Conservation (phyloP, 2,113 vertebrate species). For the Podiceps cristatus region DNA sequence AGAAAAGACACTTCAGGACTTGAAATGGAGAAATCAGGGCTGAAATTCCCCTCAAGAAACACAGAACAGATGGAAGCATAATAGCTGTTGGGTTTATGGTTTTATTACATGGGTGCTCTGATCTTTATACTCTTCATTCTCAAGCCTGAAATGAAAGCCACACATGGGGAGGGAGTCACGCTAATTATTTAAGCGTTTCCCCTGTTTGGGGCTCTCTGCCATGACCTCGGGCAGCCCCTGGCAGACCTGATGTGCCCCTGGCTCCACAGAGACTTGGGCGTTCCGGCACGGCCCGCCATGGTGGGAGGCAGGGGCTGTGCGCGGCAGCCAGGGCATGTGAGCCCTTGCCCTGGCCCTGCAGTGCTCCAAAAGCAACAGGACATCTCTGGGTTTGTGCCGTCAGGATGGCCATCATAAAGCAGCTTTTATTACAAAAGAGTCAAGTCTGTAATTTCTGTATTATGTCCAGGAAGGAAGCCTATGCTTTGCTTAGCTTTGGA, state of each 20-base stretch:
- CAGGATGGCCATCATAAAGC: too few species aligned
- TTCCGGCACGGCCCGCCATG: background rate
- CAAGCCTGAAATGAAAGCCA: background rate
- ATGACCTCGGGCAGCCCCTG: too few species aligned
- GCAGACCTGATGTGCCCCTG: background rate
- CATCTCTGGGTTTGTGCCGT: background rate
- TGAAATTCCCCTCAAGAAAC: background rate
- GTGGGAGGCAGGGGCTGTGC: background rate
- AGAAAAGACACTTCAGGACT: background rate
- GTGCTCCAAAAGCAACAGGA: background rate
- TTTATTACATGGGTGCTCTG: background rate
- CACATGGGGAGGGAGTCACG: rapidly evolving
- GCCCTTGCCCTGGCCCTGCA: background rate
- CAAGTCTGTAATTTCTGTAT: background rate
- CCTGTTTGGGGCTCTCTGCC: too few species aligned
- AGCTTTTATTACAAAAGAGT: background rate
- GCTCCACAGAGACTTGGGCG: rapidly evolving
- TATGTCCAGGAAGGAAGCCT: background rate
- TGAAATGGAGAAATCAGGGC: background rate
- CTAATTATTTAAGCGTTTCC: background rate
- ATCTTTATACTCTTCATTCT: background rate
- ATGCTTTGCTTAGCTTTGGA: background rate
- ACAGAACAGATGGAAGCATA: background rate
- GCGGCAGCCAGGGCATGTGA: rapidly evolving
- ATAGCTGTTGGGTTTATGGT: background rate